A percentile compares a stretch with the other conserved stretches of the same genome.
Evolutionary conservation across 1,140 invertebrate species (phyloP).

Genomic region (Bombus pascuorum): DNA sequence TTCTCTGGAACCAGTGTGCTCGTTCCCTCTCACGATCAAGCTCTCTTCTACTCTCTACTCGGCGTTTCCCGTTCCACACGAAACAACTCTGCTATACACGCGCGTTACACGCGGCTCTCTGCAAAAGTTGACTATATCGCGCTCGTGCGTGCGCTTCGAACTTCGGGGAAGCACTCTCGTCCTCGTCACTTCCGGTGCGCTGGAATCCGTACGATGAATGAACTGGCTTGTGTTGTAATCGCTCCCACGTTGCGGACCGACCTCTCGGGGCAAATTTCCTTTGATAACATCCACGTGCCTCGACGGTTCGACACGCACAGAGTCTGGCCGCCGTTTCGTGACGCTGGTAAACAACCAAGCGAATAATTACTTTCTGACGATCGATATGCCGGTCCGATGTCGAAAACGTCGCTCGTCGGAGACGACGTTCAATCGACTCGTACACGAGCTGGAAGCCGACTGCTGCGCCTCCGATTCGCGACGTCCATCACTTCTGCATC

Average conservation of each 20-base stretch:
- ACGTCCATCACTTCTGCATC: not conserved
- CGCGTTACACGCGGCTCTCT: not conserved
- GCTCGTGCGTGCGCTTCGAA: constrained; percentile 2
- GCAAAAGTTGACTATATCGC: not conserved
- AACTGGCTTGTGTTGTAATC: constrained; percentile 55
- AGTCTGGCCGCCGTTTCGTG: not conserved
- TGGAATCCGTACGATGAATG: constrained; percentile 63
- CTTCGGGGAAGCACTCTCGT: constrained; percentile 38
- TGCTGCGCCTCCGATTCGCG: not conserved
- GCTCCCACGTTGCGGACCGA: constrained; percentile 48
- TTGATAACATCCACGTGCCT: constrained; percentile 68
- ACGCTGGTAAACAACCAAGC: not conserved
- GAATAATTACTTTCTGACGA: not conserved
- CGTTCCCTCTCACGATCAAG: not conserved
- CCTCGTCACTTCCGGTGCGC: constrained; percentile 62
- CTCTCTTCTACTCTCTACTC: not conserved
- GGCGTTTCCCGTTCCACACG: not conserved
- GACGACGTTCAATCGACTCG: not conserved
- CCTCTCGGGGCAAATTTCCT: constrained; percentile 53
- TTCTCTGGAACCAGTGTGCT: not conserved
- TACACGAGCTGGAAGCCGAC: not conserved
- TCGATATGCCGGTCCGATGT: too few relatives aligned
- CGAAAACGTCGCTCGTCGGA: not conserved
- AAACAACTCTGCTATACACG: not conserved
- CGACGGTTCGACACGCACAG: not conserved